Conservation (phyloP, 2,113 vertebrate species). For the Phaethornis superciliosus region DNA sequence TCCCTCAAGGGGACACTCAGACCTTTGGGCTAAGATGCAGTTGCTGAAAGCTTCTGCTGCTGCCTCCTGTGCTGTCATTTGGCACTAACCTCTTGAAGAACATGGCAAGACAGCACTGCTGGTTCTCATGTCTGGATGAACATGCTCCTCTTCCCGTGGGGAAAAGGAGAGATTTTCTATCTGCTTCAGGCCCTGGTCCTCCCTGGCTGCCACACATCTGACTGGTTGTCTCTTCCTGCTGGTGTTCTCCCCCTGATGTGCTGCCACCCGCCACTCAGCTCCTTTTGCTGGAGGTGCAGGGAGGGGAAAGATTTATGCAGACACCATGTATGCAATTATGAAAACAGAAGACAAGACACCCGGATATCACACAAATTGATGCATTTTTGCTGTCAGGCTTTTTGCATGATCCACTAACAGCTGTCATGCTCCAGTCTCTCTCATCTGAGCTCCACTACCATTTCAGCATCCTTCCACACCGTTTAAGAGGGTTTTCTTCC, state of each 20-base stretch:
- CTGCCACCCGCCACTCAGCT: conserved; percentile 50
- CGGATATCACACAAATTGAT: conserved; percentile 70
- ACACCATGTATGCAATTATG: conserved; percentile 71
- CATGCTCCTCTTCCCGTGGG: conserved; percentile 20
- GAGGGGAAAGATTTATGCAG: conserved; percentile 61
- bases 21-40: background rate
- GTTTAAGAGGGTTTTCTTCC: background rate
- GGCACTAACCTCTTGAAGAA: conserved; percentile 56
- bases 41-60: conserved; percentile 16
- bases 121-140: conserved; percentile 55
- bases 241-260: conserved; percentile 40
- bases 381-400: conserved; percentile 72
- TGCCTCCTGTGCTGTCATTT: conserved; percentile 40
- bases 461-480: conserved; percentile 7
- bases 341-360: conserved; percentile 65
- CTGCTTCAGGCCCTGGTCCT: background rate
- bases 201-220: conserved; percentile 37
- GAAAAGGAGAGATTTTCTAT: conserved; percentile 34
- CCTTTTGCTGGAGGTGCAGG: conserved; percentile 34
- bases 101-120: conserved; percentile 50
- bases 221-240: conserved; percentile 57
- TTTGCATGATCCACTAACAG: conserved; percentile 62
- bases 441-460: conserved; percentile 33
- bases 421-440: conserved; percentile 66
- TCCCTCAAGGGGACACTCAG: background rate